Conservation (phyloP, 2,113 vertebrate genomes). For the Chrysemys picta region DNA sequence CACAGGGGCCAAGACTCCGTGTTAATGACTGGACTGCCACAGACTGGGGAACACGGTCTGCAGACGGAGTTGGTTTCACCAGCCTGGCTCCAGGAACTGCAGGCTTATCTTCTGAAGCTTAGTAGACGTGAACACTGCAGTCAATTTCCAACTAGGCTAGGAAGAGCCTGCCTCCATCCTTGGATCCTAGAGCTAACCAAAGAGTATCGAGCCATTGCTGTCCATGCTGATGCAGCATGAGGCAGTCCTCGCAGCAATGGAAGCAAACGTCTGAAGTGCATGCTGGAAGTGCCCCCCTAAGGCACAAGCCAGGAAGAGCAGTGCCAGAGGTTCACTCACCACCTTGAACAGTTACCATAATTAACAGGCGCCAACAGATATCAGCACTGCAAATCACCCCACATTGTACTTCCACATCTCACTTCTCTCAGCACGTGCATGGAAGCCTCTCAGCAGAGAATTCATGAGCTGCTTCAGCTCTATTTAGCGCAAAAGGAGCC, state of each 20-base stretch:
- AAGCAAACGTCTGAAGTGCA: neutral
- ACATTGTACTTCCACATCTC: neutral
- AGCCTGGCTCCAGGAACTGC: neutral
- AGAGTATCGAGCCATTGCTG: neutral
- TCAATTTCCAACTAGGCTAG: rapidly evolving
- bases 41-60: neutral
- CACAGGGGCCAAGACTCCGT: rapidly evolving
- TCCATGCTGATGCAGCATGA: rapidly evolving
- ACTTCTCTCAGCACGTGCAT: neutral
- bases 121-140: rapidly evolving
- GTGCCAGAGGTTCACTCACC: no score
- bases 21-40: neutral
- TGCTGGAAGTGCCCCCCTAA: neutral
- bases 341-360: neutral
- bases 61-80: neutral
- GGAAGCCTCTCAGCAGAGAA: neutral
- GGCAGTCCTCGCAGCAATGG: neutral
- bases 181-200: neutral
- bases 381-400: neutral
- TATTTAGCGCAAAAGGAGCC: neutral
- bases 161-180: neutral
- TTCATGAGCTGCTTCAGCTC: neutral
- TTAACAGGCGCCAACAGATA: rapidly evolving
- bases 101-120: neutral
- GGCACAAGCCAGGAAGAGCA: neutral